Base-by-base conservation (phyloP, 2,113 vertebrate species). In the Eudyptes chrysolophus region DNA sequence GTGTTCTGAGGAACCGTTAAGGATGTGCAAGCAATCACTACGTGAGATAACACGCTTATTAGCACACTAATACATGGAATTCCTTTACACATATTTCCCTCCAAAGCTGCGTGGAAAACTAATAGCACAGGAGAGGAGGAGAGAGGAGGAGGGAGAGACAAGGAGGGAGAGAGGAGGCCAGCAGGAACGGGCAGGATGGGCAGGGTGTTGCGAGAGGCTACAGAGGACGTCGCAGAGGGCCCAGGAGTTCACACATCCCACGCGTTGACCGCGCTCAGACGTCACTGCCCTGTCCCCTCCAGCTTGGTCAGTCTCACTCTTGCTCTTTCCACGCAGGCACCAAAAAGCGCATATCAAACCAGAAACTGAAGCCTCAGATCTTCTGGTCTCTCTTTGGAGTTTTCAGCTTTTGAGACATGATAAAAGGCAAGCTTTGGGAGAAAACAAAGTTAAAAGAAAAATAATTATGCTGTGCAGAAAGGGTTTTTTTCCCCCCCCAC, bases 191-290 rank as follows among this genome's bases (percentile, higher is more conserved):
- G 34, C 58, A 72, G 48, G 12, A 25, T 12, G 5, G 17, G 8
- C 49, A 76, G 21, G 22, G 21, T 10, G 16, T 15, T 15, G 30
- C 27, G 40, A 75, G 34, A 55, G 49, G 70, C 49, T 29, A 25
- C 4, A 0, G 10, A 46, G 60, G 13, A 38, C 8, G 0, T 7
- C 7, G 49, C 17, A 48, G 34, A 18, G 11, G 6, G 22, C 15
- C 51, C 40, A 34, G 29, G 42, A 49, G 18, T 32, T 46, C 38
- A 26, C 11, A 16, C 4, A 3, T 44, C 38, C 5, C 57, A 48
- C 4, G 4, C 2, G 11, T 10, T 65, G 14, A 16, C 40, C 48
- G 40, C 22, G 1, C 49, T 48, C 40, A 1, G 17, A 34, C 2
- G 3, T 52, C n/a, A 3, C 29, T 15, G 20, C 20, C 57, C n/a